Evolutionary conservation across 2,113 vertebrate species (phyloP), one percentile per base, ranked within the genome.

Genomic region (Pollimyrus isidori): DNA sequence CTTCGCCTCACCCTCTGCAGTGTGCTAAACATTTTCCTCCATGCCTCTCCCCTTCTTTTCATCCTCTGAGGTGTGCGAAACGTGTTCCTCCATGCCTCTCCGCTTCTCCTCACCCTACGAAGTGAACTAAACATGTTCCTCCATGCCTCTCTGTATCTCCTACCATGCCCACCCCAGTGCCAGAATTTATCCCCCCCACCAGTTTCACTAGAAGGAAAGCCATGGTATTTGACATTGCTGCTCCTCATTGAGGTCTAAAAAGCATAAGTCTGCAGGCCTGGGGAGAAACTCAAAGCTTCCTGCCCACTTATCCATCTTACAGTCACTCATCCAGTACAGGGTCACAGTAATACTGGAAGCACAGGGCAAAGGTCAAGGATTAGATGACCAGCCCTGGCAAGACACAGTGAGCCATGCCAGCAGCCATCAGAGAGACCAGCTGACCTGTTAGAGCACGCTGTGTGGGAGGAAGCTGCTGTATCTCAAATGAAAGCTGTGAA

Each of bases 1-100:
- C 26, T 19, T 73, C 58, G 5, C 69, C 30, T 73, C 58, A 5
- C 30, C 11, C 11, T 13, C 10, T 17, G 0, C 2, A 1, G 3
- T 26, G 1, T 73, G 0, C n/a, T 0, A 30, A 35, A 73, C 1
- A 0, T 26, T 0, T 35, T 73, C 11, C 11, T 11, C 4, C 26
- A 11, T 26, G 10, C 65, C 65, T 73, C 26, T 35, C 11, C 4
- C 0, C 65, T 26, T 13, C 23, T 30, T 10, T 26, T 69, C 56
- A 13, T 3, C 11, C 65, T 3, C 3, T 9, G 0, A 30, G 1
- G 10, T 69, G 26, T 69, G 1, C 23, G 0, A 26, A 30, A 69
- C 26, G 0, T 30, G 0, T 69, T 69, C 65, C 26, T 11, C 3
- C 26, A 26, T 30, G n/a, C 65, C 3, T 30, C 65, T 30, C 65